A percentile compares a stretch with the other conserved stretches of the same genome.
Conservation (phyloP, 2,113 vertebrate species). For the Poeciliopsis occidentalis region DNA sequence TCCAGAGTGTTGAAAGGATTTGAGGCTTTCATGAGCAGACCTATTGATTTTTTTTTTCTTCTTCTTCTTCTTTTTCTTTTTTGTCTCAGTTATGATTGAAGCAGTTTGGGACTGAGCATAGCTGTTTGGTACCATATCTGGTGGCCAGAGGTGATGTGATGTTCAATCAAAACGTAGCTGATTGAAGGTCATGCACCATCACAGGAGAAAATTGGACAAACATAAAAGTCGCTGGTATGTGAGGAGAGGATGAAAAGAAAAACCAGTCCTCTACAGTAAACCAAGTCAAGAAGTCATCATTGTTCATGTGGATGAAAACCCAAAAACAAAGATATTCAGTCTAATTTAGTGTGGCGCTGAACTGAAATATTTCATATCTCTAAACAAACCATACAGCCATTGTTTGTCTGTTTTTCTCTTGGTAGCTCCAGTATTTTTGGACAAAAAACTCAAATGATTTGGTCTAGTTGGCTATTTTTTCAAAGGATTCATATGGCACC, state of each 20-base stretch:
- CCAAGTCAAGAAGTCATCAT: neutral
- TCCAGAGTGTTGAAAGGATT: constrained; percentile 57
- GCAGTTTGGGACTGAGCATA: constrained; percentile 24
- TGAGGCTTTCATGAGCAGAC: constrained; percentile 56
- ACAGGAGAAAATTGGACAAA: neutral
- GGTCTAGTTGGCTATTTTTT: neutral
- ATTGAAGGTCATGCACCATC: constrained; percentile 19
- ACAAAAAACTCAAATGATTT: too few species aligned
- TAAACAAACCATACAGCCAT: too few species aligned
- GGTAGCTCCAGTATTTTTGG: neutral
- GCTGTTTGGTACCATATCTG: constrained; percentile 3
- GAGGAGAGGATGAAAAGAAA: neutral
- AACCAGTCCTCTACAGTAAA: neutral
- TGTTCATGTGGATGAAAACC: constrained; percentile 3
- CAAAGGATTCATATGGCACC: neutral
- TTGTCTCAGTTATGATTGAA: constrained; percentile 24
- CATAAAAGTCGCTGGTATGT: constrained; percentile 1
- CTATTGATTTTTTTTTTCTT: constrained; percentile 45
- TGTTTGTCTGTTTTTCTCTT: neutral
- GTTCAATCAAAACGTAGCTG: constrained; percentile 2
- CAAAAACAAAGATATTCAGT: neutral
- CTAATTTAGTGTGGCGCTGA: too few species aligned
- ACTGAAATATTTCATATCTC: too few species aligned
- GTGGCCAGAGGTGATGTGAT: neutral
- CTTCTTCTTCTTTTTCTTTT: constrained; percentile 2